Evolutionary conservation across 2,797 vertebrate genomes (phyloP), one percentile per base, ranked within the genome.

Genomic region (Mycteria americana): DNA sequence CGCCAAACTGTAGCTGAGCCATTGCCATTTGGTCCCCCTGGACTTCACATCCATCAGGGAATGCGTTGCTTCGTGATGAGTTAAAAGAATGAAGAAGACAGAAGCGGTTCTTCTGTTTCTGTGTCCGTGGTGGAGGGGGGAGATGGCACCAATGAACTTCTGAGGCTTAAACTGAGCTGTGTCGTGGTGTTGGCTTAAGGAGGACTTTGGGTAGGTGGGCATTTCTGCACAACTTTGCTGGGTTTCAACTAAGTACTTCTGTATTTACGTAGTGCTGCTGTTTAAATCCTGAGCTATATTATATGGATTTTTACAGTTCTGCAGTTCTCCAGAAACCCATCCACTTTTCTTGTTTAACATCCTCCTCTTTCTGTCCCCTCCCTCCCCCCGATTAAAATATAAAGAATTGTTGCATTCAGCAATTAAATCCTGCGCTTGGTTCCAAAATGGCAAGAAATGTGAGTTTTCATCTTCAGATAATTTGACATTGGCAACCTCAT

Each of bases 381-480:
- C 23, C 31, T 30, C 14, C 23, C 7, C 7, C 27, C 9, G 6
- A 63, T 70, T 73, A 76, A 84, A 82, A 65, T 22, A 72, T 21
- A 60, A 63, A 56, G 76, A 86, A 50, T 56, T 56, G 41, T 56
- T 88, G 18, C 54, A 31, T 73, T 76, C 54, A 45, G 46, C 79
- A 90, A 9, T 81, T 96, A 81, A 85, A n/a, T 43, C 43, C 54
- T 56, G 23, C 2, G 2, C 60, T 87, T 79, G 21, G 5, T 64
- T 95, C 64, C 48, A 74, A 60, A 76, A 65, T 22, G 25, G 33
- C 60, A 70, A 57, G 78, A 80, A 68, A 80, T 22, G 2, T 5
- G 68, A 89, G 33, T 80, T 92, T 94, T 74, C 85, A 88, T 93
- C 67, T 85, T 95, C 64, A 28, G 81, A n/a, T 96, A 83, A 72